Evolutionary conservation across 2,888 invertebrate species (phyloP), one percentile per base, ranked within the genome.

Genomic region (Malthinus flaveolus): DNA sequence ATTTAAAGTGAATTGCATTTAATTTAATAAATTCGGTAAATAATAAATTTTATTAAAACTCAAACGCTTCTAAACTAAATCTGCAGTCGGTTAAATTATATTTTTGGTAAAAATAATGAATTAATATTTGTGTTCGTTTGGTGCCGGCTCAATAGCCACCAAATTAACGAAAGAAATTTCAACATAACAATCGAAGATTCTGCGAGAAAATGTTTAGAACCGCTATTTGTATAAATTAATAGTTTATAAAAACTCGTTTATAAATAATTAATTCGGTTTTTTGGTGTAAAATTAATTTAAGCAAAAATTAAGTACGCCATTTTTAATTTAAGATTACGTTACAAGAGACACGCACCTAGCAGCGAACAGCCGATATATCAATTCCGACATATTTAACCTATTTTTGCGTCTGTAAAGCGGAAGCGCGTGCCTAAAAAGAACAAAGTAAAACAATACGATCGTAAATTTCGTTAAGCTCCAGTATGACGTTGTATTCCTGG

Each of bases 401-500:
- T 51, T 59, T 51, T 46, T 44, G 37, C 36, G 23, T 31, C 15
- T 36, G 46, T 32, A 53, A 37, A 55, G 59, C 54, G 59, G 59
- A 49, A 59, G 11, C 59, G 59, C 59, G 59, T 59, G 59, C 48
- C 45, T 37, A 42, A 31, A 42, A 10, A 36, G 12, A 34, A 15
- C 15, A 45, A 52, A 47, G 13, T 49, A 45, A 45, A 13, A 34
- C 9, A 33, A 44, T 23, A 10, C 15, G 52, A 49, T 49, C 15
- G 7, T 32, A 42, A 11, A 12, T n/a, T 49, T 49, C 51, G 32
- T 50, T 50, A 48, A 33, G 51, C 52, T 56, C 58, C 63, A 72
- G 52, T 55, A 75, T 75, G 76, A 71, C 66, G 69, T 68, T 76
- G 58, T 75, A 74, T 60, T 69, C 73, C 66, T 76, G 76, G 76